Evolutionary conservation across 2,888 invertebrate species (phyloP).

Genomic region (Cataglyphis altisquamis): DNA sequence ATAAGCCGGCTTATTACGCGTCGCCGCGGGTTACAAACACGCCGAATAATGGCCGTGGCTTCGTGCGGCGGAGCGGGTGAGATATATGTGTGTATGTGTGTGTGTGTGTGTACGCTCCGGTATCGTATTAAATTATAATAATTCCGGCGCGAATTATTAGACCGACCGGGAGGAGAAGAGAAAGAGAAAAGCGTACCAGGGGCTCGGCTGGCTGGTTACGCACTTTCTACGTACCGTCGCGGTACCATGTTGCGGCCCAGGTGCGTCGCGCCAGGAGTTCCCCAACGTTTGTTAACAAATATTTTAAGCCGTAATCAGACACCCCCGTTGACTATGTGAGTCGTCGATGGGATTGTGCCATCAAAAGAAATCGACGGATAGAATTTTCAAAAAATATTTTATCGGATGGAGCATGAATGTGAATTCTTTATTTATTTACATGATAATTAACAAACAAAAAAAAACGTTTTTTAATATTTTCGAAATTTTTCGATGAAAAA

Average conservation of each 20-base stretch:
- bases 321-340: conserved; percentile 45
- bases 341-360: background rate
- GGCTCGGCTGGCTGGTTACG: conserved; percentile 65
- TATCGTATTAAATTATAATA: conserved; percentile 83
- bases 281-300: conserved; percentile 80
- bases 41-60: conserved; percentile 77
- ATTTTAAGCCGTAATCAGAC: conserved; percentile 80
- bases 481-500: background rate
- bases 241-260: conserved; percentile 62
- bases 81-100: conserved; percentile 27
- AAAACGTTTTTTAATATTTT: background rate
- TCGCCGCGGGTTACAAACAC: conserved; percentile 77
- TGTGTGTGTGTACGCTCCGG: conserved; percentile 62
- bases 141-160: conserved; percentile 79
- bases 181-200: conserved; percentile 48
- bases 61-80: conserved; percentile 62
- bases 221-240: conserved; percentile 59
- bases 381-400: background rate
- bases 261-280: conserved; percentile 68
- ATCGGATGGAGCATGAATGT: background rate
- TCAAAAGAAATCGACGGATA: background rate
- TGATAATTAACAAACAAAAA: background rate
- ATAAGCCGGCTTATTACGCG: conserved; percentile 79
- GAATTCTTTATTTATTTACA: background rate
- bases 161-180: conserved; percentile 49